Conservation (phyloP, 2,113 vertebrate genomes). For the Labeo rohita region DNA sequence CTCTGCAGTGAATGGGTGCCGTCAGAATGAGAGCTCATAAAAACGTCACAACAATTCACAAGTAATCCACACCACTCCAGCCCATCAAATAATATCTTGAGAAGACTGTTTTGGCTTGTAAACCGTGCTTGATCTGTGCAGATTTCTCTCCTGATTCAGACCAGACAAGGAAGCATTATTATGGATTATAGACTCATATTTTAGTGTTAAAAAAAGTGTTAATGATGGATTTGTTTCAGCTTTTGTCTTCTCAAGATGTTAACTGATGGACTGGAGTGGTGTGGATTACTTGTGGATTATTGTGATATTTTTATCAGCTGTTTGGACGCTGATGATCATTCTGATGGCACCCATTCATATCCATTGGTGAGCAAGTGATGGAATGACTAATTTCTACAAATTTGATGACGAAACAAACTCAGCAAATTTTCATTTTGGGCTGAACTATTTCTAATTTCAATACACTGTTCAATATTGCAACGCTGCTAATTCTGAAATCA, state of each 20-base stretch:
- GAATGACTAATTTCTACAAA: not conserved
- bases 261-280: too few relatives aligned
- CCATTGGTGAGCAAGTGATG: too few relatives aligned
- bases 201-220: too few relatives aligned
- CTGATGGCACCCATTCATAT: not conserved
- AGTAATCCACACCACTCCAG: not conserved
- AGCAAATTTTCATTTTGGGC: not conserved
- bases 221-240: too few relatives aligned
- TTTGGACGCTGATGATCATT: too few relatives aligned
- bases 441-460: not conserved
- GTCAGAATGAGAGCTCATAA: not conserved
- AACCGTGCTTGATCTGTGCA: too few relatives aligned
- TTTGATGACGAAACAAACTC: not conserved
- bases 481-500: not conserved
- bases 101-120: too few relatives aligned
- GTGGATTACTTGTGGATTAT: too few relatives aligned
- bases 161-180: not conserved
- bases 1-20: not conserved
- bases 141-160: too few relatives aligned
- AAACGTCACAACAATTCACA: not conserved
- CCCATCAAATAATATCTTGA: too few relatives aligned
- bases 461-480: not conserved
- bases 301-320: too few relatives aligned
- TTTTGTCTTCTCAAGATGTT: too few relatives aligned
- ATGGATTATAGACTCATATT: not conserved